phyloP scores from a whole-genome alignment of 2,113 vertebrate genomes.

The Cynoglossus semilaevis region DNA sequence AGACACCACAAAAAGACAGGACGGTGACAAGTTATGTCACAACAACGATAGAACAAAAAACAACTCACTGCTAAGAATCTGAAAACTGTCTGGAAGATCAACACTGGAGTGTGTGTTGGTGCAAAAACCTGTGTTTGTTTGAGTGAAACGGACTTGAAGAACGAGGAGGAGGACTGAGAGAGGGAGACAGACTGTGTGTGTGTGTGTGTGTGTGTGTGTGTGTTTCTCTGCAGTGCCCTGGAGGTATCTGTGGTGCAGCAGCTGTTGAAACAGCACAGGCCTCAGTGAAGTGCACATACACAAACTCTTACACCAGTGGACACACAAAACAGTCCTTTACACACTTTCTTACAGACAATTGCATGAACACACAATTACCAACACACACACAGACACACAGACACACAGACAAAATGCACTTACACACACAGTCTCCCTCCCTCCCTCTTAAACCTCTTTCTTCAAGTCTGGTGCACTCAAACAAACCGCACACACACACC shows the following conservation, averaged over 20 bases:
- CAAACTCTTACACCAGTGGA: not conserved
- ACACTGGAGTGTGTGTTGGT: no score
- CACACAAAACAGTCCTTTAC: slow-evolving; percentile 6
- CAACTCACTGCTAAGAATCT: no score
- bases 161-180: slow-evolving; percentile 32
- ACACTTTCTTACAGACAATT: slow-evolving; percentile 11
- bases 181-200: slow-evolving; percentile 8
- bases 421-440: slow-evolving; percentile 15
- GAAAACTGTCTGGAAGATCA: no score
- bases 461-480: no score
- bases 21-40: no score
- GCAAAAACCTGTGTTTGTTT: slow-evolving; percentile 69
- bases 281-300: not conserved
- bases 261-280: slow-evolving; percentile 61
- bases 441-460: slow-evolving; percentile 54
- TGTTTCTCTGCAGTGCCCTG: slow-evolving; percentile 40
- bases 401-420: slow-evolving; percentile 1
- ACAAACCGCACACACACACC: slow-evolving; percentile 37
- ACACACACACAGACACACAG: not conserved
- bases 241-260: slow-evolving; percentile 60
- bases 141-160: no score
- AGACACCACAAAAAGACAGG: no score
- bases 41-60: no score
- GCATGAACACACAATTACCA: slow-evolving; percentile 2
- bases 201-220: slow-evolving; percentile 19